These are phyloP conservation scores for Caerostris darwini DNA, from an alignment of 1,140 invertebrate species.

Conservation along the genomic window DNA sequence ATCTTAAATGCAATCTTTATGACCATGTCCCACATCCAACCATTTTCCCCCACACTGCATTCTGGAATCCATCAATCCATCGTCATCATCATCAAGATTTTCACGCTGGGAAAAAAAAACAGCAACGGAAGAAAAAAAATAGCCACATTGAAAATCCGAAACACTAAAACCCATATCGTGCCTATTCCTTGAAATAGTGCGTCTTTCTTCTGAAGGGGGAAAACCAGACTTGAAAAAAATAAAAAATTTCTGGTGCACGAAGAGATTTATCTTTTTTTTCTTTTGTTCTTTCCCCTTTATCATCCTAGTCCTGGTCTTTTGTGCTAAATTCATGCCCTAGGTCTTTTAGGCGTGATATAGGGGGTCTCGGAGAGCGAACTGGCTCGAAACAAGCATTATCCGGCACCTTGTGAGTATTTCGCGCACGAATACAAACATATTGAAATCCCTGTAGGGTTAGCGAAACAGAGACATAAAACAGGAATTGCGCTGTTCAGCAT, in stretches of 20 bases:
- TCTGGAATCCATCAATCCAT: constrained; percentile 51
- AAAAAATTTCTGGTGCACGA: too few relatives aligned
- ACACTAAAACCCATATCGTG: constrained; percentile 55
- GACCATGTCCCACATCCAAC: not conserved
- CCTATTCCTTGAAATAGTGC: constrained; percentile 3
- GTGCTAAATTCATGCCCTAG: constrained; percentile 41
- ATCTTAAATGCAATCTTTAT: constrained; percentile 53
- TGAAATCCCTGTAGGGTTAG: constrained; percentile 10
- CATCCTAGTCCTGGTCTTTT: constrained; percentile 17
- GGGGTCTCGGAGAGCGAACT: constrained; percentile 19
- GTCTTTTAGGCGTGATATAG: constrained; percentile 33
- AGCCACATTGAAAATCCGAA: constrained; percentile 22
- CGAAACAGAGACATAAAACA: constrained; percentile 8
- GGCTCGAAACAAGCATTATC: constrained; percentile 31
- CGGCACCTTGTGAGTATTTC: not conserved
- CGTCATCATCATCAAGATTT: constrained; percentile 25
- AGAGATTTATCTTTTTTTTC: constrained; percentile 21
- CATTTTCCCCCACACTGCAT: not conserved
- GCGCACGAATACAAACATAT: not conserved
- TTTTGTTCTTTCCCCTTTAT: constrained; percentile 33
- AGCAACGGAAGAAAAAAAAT: not conserved
- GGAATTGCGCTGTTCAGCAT: not conserved
- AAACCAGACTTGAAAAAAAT: too few relatives aligned
- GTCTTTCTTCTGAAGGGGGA: not conserved
- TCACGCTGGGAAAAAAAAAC: not conserved